Percentiles rank a stretch among this genome's conserved stretches.
These are phyloP conservation scores for Dasyurus viverrinus DNA, from an alignment of 2,113 vertebrate species.

Conservation along the genomic window DNA sequence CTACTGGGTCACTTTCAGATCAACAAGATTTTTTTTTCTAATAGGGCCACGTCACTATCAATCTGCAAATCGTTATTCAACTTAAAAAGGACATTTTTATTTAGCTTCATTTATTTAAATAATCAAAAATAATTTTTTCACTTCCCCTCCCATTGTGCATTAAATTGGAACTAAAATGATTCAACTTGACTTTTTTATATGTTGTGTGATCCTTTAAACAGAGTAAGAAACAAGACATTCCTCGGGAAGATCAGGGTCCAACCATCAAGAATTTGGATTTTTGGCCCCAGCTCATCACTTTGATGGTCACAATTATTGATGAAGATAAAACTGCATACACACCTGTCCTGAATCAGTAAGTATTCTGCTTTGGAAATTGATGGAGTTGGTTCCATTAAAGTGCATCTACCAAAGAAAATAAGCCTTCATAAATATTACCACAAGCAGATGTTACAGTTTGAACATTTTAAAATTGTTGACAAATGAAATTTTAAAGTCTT, in stretches of 20 bases:
- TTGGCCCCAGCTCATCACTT: conserved; percentile 95
- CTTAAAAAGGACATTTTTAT: conserved; percentile 1
- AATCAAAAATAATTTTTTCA: neutral
- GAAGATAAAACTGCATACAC: conserved; percentile 95
- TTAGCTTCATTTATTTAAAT: neutral
- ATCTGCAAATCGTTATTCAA: neutral
- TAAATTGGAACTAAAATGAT: conserved; percentile 39
- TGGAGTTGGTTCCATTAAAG: neutral
- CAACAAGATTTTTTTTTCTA: neutral
- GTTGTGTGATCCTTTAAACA: conserved; percentile 71
- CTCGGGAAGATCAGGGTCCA: conserved; percentile 95
- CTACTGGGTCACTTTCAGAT: neutral
- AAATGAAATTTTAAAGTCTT: neutral
- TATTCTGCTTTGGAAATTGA: conserved; percentile 60
- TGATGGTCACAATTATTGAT: conserved; percentile 96
- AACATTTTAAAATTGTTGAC: neutral
- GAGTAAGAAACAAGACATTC: conserved; percentile 92
- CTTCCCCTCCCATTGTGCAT: conserved; percentile 5
- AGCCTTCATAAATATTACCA: neutral
- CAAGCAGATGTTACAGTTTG: neutral
- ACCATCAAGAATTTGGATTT: conserved; percentile 96
- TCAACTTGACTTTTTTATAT: conserved; percentile 56
- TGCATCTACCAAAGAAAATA: conserved; percentile 1
- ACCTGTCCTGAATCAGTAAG: conserved; percentile 95
- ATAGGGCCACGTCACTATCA: neutral